Evolutionary conservation across 2,888 invertebrate genomes (phyloP).

Genomic region (Brachylomia viminalis): DNA sequence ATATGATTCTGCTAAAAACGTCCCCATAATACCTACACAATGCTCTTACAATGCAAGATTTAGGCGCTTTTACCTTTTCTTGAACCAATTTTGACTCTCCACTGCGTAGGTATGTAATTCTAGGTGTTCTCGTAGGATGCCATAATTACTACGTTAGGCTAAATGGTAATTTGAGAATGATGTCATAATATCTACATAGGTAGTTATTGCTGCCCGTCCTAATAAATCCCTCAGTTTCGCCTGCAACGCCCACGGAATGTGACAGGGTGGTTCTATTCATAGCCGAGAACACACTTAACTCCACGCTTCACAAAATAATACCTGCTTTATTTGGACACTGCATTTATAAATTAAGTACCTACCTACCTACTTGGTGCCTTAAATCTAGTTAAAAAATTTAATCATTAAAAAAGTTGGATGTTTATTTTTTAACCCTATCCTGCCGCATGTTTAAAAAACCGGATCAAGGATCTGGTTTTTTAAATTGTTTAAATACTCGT

Average conservation of each 20-base stretch:
- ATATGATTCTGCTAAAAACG: background rate
- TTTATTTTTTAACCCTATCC: slow-evolving; percentile 5
- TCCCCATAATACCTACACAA: background rate
- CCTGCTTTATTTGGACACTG: slow-evolving; percentile 15
- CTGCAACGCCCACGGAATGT: slow-evolving; percentile 58
- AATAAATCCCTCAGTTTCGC: slow-evolving; percentile 62
- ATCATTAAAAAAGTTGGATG: background rate
- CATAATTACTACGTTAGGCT: slow-evolving; percentile 41
- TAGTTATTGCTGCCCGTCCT: slow-evolving; percentile 56
- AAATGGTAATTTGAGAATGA: slow-evolving; percentile 58
- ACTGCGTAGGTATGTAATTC: slow-evolving; percentile 5
- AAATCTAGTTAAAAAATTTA: background rate
- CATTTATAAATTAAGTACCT: background rate
- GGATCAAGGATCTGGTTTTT: background rate
- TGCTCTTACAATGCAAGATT: background rate
- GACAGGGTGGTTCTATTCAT: slow-evolving; percentile 62
- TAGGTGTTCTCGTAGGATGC: slow-evolving; percentile 27
- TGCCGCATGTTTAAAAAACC: slow-evolving; percentile 12
- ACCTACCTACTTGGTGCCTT: background rate
- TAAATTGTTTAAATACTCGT: background rate
- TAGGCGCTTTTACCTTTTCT: background rate
- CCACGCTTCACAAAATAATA: slow-evolving; percentile 19
- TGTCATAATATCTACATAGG: slow-evolving; percentile 48
- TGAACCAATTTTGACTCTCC: slow-evolving; percentile 29
- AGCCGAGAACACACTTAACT: slow-evolving; percentile 33